A percentile compares a stretch with the other conserved stretches of the same genome.
phyloP scores from a whole-genome alignment of 64 coral and sea anemone species.

The Cladopsammia gracilis region DNA sequence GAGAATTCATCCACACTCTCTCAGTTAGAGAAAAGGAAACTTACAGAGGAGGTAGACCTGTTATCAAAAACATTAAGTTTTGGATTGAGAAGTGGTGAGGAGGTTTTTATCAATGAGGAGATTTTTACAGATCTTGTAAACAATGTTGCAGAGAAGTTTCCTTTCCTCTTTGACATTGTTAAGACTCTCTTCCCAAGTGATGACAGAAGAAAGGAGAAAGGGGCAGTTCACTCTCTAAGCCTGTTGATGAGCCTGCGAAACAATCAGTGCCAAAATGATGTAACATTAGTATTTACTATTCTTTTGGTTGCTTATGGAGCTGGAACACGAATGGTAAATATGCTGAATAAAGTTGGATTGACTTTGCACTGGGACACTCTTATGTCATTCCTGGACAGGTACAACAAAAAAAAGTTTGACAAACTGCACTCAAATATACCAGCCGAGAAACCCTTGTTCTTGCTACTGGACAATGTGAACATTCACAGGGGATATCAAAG shows the following conservation, averaged over 20 bases:
- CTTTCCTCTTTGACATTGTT: conserved; percentile 17
- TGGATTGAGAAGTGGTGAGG: background rate
- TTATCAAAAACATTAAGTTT: conserved; percentile 17
- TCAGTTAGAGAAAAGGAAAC: background rate
- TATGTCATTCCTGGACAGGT: conserved; percentile 19
- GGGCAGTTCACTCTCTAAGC: conserved; percentile 28
- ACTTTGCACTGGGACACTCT: conserved; percentile 55
- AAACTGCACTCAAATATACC: conserved; percentile 16
- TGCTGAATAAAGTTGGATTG: conserved; percentile 43
- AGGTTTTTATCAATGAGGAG: background rate
- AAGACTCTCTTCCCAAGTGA: conserved; percentile 31
- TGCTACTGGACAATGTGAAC: conserved; percentile 55
- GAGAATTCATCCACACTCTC: background rate
- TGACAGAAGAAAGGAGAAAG: conserved; percentile 4
- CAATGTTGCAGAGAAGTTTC: conserved; percentile 15
- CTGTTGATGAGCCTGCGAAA: conserved; percentile 35
- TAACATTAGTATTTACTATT: conserved; percentile 42
- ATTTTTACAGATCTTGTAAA: background rate
- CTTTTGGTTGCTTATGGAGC: conserved; percentile 52
- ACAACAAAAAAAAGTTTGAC: background rate
- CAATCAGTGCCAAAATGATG: conserved; percentile 16
- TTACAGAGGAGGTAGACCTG: conserved; percentile 18
- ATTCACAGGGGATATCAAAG: conserved; percentile 43
- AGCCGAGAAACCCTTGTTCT: conserved; percentile 17
- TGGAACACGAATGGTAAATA: conserved; percentile 40